Base-by-base conservation (phyloP, 2,888 invertebrate genomes). In the Drosophila picticornis region DNA sequence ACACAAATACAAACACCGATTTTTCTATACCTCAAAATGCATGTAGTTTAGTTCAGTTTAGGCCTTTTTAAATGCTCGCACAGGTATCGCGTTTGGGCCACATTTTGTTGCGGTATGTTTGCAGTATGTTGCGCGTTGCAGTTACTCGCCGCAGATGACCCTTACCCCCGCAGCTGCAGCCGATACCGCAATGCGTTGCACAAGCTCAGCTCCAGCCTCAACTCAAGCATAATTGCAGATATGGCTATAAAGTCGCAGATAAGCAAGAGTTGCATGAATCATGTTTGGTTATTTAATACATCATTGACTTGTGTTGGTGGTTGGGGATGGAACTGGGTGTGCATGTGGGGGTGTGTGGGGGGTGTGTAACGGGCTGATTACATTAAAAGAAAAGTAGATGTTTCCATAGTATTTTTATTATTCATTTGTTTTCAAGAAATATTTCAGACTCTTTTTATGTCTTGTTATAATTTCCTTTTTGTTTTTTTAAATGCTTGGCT, bases 41-140 rank as follows among this genome's bases (percentile, higher is more conserved):
- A 7, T 22, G 13, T 22, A 22, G 22, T 7, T 46, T 46, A 4
- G 22, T 22, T 22, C 22, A 22, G 22, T 13, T 13, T 7, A 0
- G 1, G 16, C 16, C 0, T 25, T 34, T 31, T 9, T 69, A 32
- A 63, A 59, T 58, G 50, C 74, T 85, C 83, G 80, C 83, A 84
- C 85, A 84, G 73, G 88, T 84, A 85, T 88, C 85, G 75, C 72
- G 66, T 84, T 77, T 50, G 13, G 9, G 19, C 16, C 29, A 34
- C 57, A 55, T 32, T 32, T 46, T 51, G 72, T 38, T 67, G 75
- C 55, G 80, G 80, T 75, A 55, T 25, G 25, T 25, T 53, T 52
- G 59, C 57, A 32, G 51, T 27, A 56, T 22, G 59, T 53, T 50
- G 75, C 60, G 27, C 34, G 46, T 34, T 27, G 56, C 56, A 25